Evolutionary conservation across 2,113 vertebrate genomes (phyloP).

Genomic region (Phyllopteryx taeniolatus): DNA sequence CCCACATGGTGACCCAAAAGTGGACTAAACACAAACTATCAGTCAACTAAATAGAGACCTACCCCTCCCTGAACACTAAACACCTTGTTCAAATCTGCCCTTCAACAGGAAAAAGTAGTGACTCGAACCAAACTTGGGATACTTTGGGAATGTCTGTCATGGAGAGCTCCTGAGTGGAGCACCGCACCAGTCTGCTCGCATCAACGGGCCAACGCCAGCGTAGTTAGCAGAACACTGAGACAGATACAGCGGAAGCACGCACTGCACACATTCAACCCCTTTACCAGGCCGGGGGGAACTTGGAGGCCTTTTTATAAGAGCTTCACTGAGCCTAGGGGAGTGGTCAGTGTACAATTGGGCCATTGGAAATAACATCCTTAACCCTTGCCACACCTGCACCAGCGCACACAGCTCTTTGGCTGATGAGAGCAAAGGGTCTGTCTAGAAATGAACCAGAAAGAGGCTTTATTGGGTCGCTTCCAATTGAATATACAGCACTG

Average conservation of each 20-base stretch:
- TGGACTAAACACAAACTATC: constrained; percentile 22
- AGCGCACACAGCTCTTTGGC: constrained; percentile 14
- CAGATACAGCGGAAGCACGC: constrained; percentile 70
- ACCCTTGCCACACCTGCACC: constrained; percentile 57
- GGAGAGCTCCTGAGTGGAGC: constrained; percentile 62
- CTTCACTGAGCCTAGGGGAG: constrained; percentile 54
- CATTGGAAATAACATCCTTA: constrained; percentile 66
- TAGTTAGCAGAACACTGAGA: constrained; percentile 63
- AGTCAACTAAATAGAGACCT: constrained; percentile 21
- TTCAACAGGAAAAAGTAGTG: constrained; percentile 49
- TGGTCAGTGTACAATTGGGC: constrained; percentile 60
- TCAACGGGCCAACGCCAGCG: constrained; percentile 53
- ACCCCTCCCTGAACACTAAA: constrained; percentile 30
- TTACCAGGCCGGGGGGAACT: constrained; percentile 66
- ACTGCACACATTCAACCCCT: constrained; percentile 74
- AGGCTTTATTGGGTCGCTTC: not conserved
- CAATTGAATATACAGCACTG: not conserved
- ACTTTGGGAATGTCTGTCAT: constrained; percentile 60
- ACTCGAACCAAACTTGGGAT: constrained; percentile 44
- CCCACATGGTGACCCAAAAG: constrained; percentile 84
- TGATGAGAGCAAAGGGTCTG: not conserved
- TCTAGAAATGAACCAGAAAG: not conserved
- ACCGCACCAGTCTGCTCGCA: constrained; percentile 57
- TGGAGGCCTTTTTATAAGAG: constrained; percentile 75
- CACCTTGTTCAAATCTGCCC: constrained; percentile 26